A percentile compares a stretch with the other conserved stretches of the same genome.
Conservation (phyloP, 2,113 vertebrate species). For the Malaclemys terrapin region DNA sequence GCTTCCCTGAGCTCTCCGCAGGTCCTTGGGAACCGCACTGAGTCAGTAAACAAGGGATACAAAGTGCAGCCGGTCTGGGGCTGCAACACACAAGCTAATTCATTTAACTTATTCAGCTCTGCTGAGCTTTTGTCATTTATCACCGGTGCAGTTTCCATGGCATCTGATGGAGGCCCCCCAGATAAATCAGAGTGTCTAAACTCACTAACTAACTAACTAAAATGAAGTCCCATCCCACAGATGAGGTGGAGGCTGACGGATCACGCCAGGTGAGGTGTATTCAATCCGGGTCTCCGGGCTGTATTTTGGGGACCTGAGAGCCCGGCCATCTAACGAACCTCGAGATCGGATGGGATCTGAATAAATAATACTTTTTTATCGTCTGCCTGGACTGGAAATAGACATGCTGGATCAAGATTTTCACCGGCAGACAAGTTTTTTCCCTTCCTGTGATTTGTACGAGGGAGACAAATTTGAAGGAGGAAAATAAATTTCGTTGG, state of each 20-base stretch:
- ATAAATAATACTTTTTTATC: background rate
- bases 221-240: background rate
- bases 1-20: background rate
- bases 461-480: background rate
- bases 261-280: background rate
- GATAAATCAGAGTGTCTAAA: background rate
- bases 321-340: rapidly evolving
- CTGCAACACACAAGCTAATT: background rate
- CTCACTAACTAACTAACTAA: background rate
- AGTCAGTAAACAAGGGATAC: background rate
- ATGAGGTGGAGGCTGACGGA: background rate
- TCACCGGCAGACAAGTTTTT: background rate
- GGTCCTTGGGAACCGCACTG: background rate
- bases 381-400: background rate
- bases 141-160: background rate
- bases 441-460: rapidly evolving
- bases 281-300: rapidly evolving
- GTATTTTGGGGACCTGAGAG: background rate
- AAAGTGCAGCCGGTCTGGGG: rapidly evolving
- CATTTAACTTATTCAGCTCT: background rate
- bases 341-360: background rate
- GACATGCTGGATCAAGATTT: rapidly evolving
- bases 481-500: rapidly evolving
- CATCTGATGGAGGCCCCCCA: background rate
- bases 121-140: background rate